phyloP scores from a whole-genome alignment of 2,888 invertebrate genomes.

The Drymonia ruficornis region DNA sequence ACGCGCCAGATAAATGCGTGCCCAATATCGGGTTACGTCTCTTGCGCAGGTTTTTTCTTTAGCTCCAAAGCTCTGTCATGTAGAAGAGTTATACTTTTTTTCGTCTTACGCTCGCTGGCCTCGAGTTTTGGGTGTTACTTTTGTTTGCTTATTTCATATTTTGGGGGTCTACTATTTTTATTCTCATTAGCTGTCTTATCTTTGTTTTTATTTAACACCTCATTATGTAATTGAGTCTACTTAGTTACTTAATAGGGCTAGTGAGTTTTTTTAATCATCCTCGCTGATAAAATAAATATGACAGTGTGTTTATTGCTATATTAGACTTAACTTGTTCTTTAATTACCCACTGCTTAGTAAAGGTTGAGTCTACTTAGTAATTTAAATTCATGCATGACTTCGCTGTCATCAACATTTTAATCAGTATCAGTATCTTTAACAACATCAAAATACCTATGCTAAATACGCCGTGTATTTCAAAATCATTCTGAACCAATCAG shows the following conservation, averaged over 20 bases:
- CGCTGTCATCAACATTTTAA: background rate
- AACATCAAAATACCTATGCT: slow-evolving; percentile 4
- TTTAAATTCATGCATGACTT: background rate
- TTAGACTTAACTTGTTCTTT: no score
- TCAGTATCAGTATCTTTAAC: background rate
- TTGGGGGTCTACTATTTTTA: background rate
- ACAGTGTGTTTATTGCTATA: no score
- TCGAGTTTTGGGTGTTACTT: slow-evolving; percentile 17
- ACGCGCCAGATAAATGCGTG: slow-evolving; percentile 77
- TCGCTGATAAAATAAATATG: no score
- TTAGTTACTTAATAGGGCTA: background rate
- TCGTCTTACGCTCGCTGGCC: slow-evolving; percentile 25
- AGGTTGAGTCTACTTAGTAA: background rate
- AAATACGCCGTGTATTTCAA: background rate
- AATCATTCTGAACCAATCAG: background rate
- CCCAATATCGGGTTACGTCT: slow-evolving; percentile 73
- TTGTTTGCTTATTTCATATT: slow-evolving; percentile 5
- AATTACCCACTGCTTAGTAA: no score
- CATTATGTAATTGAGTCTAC: background rate
- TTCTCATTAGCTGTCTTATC: background rate
- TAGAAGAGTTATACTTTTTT: slow-evolving; percentile 32
- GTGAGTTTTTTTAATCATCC: background rate
- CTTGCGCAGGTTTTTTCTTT: slow-evolving; percentile 50
- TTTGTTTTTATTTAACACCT: background rate
- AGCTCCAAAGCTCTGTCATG: slow-evolving; percentile 44